Conservation (phyloP, 2,888 invertebrate genomes). For the Podabrus alpinus region DNA sequence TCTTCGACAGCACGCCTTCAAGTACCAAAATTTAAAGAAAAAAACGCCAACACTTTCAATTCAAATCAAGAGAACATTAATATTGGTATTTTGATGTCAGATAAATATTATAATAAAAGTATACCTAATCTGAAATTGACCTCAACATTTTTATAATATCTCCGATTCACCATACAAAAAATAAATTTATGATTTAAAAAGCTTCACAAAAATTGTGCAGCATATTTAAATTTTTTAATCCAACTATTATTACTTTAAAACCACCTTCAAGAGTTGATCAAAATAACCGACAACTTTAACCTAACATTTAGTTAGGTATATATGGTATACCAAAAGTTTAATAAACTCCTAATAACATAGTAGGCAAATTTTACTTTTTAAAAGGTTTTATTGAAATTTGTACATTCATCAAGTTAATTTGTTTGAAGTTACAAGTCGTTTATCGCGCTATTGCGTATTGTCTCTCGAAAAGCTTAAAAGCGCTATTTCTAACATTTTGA, state of each 20-base stretch:
- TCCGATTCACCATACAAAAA: background rate
- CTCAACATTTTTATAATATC: background rate
- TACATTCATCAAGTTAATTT: background rate
- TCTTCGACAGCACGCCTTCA: conserved; percentile 20
- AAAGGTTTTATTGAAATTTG: background rate
- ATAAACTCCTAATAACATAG: background rate
- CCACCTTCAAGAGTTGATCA: background rate
- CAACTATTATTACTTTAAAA: background rate
- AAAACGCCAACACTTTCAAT: conserved; percentile 9
- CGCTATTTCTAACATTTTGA: too few species aligned
- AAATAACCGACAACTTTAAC: background rate
- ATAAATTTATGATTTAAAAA: background rate
- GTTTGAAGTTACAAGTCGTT: background rate
- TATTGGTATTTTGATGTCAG: conserved; percentile 2
- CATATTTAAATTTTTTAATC: background rate
- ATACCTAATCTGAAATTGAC: conserved; percentile 1
- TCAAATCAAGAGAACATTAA: conserved; percentile 2
- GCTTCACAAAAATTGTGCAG: background rate
- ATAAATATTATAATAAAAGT: conserved; percentile 3
- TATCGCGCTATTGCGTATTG: background rate
- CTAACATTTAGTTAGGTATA: background rate
- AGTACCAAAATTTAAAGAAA: conserved; percentile 17
- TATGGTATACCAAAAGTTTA: background rate
- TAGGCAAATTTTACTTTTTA: background rate
- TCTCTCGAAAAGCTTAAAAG: too few species aligned